Evolutionary conservation across 2,113 vertebrate species (phyloP), one percentile per base, ranked within the genome.

Genomic region (Ciconia boyciana): DNA sequence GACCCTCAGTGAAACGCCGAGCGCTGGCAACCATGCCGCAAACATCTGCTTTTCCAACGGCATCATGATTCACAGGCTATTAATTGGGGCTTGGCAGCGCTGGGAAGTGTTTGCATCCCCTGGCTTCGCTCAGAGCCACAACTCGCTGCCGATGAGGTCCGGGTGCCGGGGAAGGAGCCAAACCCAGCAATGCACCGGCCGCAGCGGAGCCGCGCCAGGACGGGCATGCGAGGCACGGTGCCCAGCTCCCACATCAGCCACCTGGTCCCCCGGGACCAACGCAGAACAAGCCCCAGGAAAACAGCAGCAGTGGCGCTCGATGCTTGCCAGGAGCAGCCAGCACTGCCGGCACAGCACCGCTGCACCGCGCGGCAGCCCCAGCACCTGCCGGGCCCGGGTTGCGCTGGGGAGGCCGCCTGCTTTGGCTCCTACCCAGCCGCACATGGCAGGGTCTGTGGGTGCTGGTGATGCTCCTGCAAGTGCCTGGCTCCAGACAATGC

Each of bases 31-130:
- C 76, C 72, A 13, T 8, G 9, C 85, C 7, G 1, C 92, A 89
- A 96, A 95, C 96, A 96, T 92, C 96, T 96, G 96, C 90, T 95
- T 88, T 92, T 95, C 94, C 90, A 96, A 48, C 11, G 7, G 92
- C 90, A 83, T n/a, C 64, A 3, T 93, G 96, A 96, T 96, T 96
- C 96, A 96, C 92, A 52, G 94, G 90, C 83, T 85, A 90, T 95
- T 96, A 93, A 95, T 83, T 91, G 91, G 85, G 94, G 74, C 75
- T 96, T 96, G 96, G 96, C 96, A 97, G 90, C 24, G 0, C 64
- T 13, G 64, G 83, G 83, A 81, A 44, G 76, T 75, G 92, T 96
- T 97, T 95, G 83, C 92, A 93, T 89, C 94, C 94, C 76, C 90
- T 90, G 94, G 94, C 94, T 81, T 70, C 7, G 17, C 91, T 93